phyloP scores from a whole-genome alignment of 2,888 invertebrate species.

The Latheticus oryzae region DNA sequence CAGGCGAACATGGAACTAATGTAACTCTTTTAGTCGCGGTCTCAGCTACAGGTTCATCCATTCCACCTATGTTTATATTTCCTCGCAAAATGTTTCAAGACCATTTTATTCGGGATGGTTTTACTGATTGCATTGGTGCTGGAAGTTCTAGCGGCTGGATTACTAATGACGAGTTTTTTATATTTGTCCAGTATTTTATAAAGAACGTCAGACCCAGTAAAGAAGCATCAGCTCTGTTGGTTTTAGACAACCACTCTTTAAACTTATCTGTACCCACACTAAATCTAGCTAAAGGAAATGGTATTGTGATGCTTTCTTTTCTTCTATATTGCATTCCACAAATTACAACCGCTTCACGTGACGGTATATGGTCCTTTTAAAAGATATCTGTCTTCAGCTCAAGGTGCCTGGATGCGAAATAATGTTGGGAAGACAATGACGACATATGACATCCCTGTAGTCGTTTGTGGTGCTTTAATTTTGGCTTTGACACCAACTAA shows the following conservation, averaged over 20 bases:
- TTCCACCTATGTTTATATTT: conserved; percentile 56
- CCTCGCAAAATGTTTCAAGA: conserved; percentile 47
- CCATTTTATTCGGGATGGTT: conserved; percentile 48
- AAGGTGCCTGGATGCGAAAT: background rate
- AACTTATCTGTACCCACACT: background rate
- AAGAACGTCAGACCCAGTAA: background rate
- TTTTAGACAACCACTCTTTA: background rate
- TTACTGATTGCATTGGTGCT: conserved; percentile 49
- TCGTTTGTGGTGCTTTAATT: background rate
- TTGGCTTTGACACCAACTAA: background rate
- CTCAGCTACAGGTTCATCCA: conserved; percentile 50
- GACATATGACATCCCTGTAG: conserved; percentile 4
- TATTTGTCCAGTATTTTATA: conserved; percentile 2
- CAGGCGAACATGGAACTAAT: too few species aligned
- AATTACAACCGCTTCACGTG: conserved; percentile 5
- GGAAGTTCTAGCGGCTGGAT: conserved; percentile 45
- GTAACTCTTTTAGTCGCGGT: too few species aligned
- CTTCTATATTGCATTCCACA: conserved; percentile 3
- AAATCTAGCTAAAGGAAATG: conserved; percentile 1
- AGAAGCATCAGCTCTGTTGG: background rate
- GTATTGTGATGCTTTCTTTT: background rate
- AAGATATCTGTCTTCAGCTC: background rate
- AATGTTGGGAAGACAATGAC: conserved; percentile 3
- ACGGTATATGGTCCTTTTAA: conserved; percentile 12
- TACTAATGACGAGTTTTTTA: background rate